These are phyloP conservation scores for Manis javanica DNA, from an alignment of 2,797 vertebrate species.

Conservation along the genomic window DNA sequence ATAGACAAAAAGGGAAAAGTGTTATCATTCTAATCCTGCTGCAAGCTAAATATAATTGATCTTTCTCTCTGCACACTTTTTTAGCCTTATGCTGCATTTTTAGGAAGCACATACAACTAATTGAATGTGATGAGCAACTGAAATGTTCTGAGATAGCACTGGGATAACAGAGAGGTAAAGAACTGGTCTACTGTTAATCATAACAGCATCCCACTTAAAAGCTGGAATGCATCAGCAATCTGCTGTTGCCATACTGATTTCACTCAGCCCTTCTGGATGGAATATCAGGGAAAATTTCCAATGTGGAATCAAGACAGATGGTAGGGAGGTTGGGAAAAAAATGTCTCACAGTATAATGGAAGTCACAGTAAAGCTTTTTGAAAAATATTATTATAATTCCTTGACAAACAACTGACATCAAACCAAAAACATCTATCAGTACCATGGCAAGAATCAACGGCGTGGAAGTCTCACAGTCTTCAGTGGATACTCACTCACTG, in stretches of 20 bases:
- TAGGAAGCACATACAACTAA: slow-evolving; percentile 81
- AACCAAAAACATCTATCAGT: slow-evolving; percentile 75
- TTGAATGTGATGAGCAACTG: slow-evolving; percentile 81
- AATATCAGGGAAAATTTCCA: slow-evolving; percentile 84
- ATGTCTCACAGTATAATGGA: slow-evolving; percentile 74
- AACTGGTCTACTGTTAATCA: slow-evolving; percentile 81
- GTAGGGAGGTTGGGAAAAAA: slow-evolving; percentile 82
- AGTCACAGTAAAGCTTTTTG: slow-evolving; percentile 82
- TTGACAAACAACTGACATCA: slow-evolving; percentile 84
- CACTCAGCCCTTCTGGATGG: slow-evolving; percentile 83
- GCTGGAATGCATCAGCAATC: slow-evolving; percentile 81
- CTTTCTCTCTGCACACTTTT: slow-evolving; percentile 80
- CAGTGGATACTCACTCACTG: not conserved
- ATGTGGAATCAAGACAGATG: slow-evolving; percentile 85
- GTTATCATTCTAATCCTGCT: slow-evolving; percentile 58
- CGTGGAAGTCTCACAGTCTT: not conserved
- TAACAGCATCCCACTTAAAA: slow-evolving; percentile 83
- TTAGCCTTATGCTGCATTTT: slow-evolving; percentile 80
- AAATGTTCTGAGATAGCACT: slow-evolving; percentile 79
- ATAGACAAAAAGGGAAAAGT: slow-evolving; percentile 69
- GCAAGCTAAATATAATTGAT: slow-evolving; percentile 80
- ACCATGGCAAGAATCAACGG: slow-evolving; percentile 23
- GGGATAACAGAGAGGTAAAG: slow-evolving; percentile 83
- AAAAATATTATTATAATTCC: slow-evolving; percentile 84
- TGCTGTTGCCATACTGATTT: slow-evolving; percentile 84